Conservation (phyloP, 1,140 invertebrate genomes). For the Archegozetes longisetosus region DNA sequence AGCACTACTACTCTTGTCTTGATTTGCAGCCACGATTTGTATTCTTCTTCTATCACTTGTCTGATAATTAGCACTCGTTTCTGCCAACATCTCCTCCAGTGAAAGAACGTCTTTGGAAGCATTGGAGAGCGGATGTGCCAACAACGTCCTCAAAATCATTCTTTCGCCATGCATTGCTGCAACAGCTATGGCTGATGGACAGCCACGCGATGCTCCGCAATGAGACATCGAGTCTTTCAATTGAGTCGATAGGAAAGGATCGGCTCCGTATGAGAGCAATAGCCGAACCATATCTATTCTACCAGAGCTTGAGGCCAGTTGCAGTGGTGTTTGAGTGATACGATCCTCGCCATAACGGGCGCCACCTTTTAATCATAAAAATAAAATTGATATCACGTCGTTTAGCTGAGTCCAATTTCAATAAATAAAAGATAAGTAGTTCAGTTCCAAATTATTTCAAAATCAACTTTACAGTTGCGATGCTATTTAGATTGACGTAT, state of each 20-base stretch:
- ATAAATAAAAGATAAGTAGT: too few relatives aligned
- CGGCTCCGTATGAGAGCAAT: slow-evolving; percentile 57
- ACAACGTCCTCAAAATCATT: slow-evolving; percentile 51
- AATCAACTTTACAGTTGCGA: too few relatives aligned
- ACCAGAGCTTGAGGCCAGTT: slow-evolving; percentile 58
- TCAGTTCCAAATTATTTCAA: too few relatives aligned
- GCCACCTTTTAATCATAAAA: too few relatives aligned
- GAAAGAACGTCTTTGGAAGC: slow-evolving; percentile 58
- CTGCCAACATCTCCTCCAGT: slow-evolving; percentile 73
- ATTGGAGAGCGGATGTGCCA: slow-evolving; percentile 49
- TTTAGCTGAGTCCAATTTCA: too few relatives aligned
- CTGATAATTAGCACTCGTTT: slow-evolving; percentile 35
- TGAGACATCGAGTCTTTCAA: slow-evolving; percentile 45
- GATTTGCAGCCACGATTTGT: not conserved
- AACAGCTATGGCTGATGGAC: slow-evolving; percentile 59
- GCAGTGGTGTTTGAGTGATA: slow-evolving; percentile 42
- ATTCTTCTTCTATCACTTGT: not conserved
- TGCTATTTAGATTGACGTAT: too few relatives aligned
- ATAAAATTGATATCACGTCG: too few relatives aligned
- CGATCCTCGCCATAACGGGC: not conserved
- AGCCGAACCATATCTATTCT: slow-evolving; percentile 52
- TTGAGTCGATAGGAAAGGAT: slow-evolving; percentile 51
- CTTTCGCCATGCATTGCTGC: slow-evolving; percentile 68
- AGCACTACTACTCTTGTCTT: not conserved
- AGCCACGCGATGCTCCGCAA: slow-evolving; percentile 32